These are phyloP conservation scores for Aurelia aurita DNA, from an alignment of 30 jellyfish, hydroid and myxozoan genomes.

Conservation along the genomic window DNA sequence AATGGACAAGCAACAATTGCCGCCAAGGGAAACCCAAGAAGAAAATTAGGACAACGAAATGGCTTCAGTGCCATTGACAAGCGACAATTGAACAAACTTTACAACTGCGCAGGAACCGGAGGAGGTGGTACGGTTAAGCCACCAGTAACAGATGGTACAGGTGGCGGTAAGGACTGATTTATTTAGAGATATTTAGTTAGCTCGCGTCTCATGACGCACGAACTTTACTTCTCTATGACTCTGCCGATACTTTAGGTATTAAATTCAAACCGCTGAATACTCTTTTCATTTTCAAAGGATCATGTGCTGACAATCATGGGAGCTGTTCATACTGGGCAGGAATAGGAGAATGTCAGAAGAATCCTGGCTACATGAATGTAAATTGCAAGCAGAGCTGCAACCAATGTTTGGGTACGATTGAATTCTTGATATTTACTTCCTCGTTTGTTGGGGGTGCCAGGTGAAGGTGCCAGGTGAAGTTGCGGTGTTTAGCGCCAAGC, in stretches of 20 bases:
- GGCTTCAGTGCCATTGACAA: conserved; percentile 35
- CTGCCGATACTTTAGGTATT: not conserved
- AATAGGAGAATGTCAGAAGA: not conserved
- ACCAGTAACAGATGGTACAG: too few relatives aligned
- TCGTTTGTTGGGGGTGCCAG: too few relatives aligned
- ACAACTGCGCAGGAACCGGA: conserved; percentile 6
- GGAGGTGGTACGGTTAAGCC: not conserved
- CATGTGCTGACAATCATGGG: conserved; percentile 2
- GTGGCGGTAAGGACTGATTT: too few relatives aligned
- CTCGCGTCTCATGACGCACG: too few relatives aligned
- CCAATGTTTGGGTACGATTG: too few relatives aligned
- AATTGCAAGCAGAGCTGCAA: not conserved
- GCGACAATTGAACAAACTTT: conserved; percentile 49
- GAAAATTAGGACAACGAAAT: conserved; percentile 32
- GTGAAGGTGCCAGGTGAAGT: too few relatives aligned
- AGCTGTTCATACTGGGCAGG: conserved; percentile 12
- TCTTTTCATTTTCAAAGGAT: too few relatives aligned
- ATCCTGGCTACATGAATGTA: not conserved
- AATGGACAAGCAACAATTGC: conserved; percentile 20
- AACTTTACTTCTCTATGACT: not conserved
- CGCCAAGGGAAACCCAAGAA: conserved; percentile 46
- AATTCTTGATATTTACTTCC: too few relatives aligned
- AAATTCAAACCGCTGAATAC: too few relatives aligned
- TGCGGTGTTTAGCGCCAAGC: too few relatives aligned
- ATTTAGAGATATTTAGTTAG: too few relatives aligned